Percentiles rank a stretch among this genome's conserved stretches.
Evolutionary conservation across 2,797 vertebrate genomes (phyloP).

Genomic region (Lepus townsendii): DNA sequence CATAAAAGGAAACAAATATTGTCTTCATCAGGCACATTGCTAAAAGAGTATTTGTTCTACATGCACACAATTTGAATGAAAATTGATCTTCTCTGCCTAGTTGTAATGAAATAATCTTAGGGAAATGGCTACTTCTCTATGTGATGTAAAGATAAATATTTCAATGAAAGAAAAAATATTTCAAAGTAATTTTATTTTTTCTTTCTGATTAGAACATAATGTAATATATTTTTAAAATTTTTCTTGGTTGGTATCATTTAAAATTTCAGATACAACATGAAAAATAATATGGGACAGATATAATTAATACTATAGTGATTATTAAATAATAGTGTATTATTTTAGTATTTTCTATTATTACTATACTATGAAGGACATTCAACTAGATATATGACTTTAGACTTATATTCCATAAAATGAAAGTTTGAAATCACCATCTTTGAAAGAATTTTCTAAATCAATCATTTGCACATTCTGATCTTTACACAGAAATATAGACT

Average conservation of each 20-base stretch:
- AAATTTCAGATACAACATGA: not conserved
- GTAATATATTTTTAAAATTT: not conserved
- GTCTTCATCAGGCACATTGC: not conserved
- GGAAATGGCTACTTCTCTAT: not conserved
- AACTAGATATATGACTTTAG: conserved; percentile 11
- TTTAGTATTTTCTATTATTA: not conserved
- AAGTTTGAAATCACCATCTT: not conserved
- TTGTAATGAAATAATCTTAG: conserved; percentile 16
- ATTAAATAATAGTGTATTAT: not conserved
- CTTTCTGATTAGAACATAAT: not conserved
- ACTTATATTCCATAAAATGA: not conserved
- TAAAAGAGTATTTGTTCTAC: not conserved
- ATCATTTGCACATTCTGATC: not conserved
- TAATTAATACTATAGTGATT: not conserved
- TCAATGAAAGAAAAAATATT: not conserved
- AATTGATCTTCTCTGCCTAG: not conserved
- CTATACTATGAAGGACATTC: not conserved
- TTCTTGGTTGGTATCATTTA: not conserved
- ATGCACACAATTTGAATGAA: conserved; percentile 3
- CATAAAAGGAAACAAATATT: conserved; percentile 17
- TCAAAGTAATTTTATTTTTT: not conserved
- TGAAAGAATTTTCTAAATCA: not conserved
- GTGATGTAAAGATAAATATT: not conserved
- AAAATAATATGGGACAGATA: not conserved
- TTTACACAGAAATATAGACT: not conserved